Evolutionary conservation across 92 coral and sea anemone genomes (phyloP).

Genomic region (Muricea muricata): DNA sequence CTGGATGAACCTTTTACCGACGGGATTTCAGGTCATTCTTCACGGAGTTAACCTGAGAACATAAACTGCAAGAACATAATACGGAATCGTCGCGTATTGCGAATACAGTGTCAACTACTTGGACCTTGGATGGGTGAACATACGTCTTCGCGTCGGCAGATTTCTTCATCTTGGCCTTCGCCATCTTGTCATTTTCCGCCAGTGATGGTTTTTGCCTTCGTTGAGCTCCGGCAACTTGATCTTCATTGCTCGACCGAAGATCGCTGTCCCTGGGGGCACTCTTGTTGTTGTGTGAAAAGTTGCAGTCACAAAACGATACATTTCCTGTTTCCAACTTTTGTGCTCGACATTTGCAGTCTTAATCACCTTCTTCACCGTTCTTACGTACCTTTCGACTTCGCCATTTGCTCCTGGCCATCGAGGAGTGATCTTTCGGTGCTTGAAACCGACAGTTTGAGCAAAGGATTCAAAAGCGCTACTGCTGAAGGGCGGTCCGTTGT

Average conservation of each 20-base stretch:
- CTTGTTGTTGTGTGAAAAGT: constrained; percentile 71
- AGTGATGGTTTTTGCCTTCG: constrained; percentile 9
- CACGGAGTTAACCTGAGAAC: neutral
- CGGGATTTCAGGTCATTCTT: neutral
- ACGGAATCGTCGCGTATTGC: constrained; percentile 46
- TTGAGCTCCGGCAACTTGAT: constrained; percentile 59
- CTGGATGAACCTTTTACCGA: neutral
- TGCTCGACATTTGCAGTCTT: constrained; percentile 59
- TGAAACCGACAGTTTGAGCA: constrained; percentile 54
- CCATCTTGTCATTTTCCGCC: constrained; percentile 32
- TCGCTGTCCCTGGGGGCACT: constrained; percentile 60
- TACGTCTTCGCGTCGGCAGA: constrained; percentile 61
- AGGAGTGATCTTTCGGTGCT: constrained; percentile 66
- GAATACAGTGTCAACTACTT: constrained; percentile 60
- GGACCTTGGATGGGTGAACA: constrained; percentile 55
- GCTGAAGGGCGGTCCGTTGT: constrained; percentile 70
- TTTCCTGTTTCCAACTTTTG: constrained; percentile 55
- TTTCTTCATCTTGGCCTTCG: constrained; percentile 68
- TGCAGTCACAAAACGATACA: constrained; percentile 53
- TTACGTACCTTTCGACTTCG: constrained; percentile 63
- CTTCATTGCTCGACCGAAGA: constrained; percentile 56
- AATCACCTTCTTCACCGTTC: constrained; percentile 64
- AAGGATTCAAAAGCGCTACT: constrained; percentile 42
- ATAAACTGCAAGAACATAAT: neutral
- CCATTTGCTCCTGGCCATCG: constrained; percentile 71